Conservation (phyloP, 2,113 vertebrate species). For the Orthochromis indermauri region DNA sequence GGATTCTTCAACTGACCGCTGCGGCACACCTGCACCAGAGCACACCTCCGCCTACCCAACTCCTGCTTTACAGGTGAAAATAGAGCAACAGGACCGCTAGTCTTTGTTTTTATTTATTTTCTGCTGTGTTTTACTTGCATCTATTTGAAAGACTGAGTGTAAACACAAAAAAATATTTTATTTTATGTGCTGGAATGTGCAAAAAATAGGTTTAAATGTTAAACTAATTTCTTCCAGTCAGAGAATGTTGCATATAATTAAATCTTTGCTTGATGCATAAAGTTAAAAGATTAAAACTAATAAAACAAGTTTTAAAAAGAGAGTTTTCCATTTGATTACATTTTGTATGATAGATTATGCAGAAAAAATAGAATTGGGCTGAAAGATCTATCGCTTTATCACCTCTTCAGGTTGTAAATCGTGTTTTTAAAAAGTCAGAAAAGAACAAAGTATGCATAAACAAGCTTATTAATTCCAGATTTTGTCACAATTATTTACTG, state of each 20-base stretch:
- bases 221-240: not conserved
- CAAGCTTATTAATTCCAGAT: not conserved
- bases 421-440: not conserved
- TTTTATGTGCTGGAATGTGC: not conserved
- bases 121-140: too few relatives aligned
- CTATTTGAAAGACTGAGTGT: too few relatives aligned
- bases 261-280: accelerated
- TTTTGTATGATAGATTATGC: not conserved
- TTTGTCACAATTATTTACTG: not conserved
- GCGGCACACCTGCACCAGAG: too few relatives aligned
- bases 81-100: accelerated
- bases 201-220: not conserved
- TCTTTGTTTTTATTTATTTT: accelerated
- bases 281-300: not conserved
- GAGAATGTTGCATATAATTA: accelerated
- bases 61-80: too few relatives aligned
- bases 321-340: accelerated
- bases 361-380: not conserved
- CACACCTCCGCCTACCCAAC: too few relatives aligned
- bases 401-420: not conserved
- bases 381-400: not conserved
- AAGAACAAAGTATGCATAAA: not conserved
- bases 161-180: not conserved
- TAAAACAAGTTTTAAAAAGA: not conserved
- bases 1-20: too few relatives aligned